Percentiles rank a stretch among this genome's conserved stretches.
phyloP scores from a whole-genome alignment of 2,797 vertebrate genomes.

The Telmatherina bonti region DNA sequence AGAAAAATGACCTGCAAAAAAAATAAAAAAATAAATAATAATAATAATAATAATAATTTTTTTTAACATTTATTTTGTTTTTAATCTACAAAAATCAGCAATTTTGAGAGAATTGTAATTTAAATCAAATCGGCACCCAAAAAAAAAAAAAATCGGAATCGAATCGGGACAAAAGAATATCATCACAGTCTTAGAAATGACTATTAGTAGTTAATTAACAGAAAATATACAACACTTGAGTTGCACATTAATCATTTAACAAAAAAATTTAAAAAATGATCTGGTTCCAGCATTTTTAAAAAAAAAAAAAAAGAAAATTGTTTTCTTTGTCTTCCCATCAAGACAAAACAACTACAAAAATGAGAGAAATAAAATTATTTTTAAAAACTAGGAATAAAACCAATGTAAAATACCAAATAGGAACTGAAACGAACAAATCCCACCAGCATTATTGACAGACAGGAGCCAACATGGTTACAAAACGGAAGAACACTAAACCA shows the following conservation, averaged over 20 bases:
- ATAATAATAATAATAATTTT: too few relatives aligned
- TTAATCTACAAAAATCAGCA: too few relatives aligned
- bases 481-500: constrained; percentile 2
- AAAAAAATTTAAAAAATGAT: background rate
- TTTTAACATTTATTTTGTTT: too few relatives aligned
- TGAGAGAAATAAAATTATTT: background rate
- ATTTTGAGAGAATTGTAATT: too few relatives aligned
- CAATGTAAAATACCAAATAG: background rate
- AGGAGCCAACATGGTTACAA: constrained; percentile 1
- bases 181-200: too few relatives aligned
- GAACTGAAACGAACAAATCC: background rate
- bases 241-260: background rate
- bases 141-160: too few relatives aligned
- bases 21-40: too few relatives aligned
- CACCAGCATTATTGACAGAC: background rate
- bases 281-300: background rate
- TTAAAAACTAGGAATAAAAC: background rate
- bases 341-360: background rate
- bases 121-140: too few relatives aligned
- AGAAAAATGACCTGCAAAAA: too few relatives aligned
- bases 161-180: too few relatives aligned
- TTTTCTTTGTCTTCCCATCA: background rate
- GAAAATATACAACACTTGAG: background rate
- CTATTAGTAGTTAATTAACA: background rate
- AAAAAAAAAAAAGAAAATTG: background rate